Percentiles rank a stretch among this genome's conserved stretches.
Conservation (phyloP, 2,797 vertebrate species). For the Myotis findleyi region DNA sequence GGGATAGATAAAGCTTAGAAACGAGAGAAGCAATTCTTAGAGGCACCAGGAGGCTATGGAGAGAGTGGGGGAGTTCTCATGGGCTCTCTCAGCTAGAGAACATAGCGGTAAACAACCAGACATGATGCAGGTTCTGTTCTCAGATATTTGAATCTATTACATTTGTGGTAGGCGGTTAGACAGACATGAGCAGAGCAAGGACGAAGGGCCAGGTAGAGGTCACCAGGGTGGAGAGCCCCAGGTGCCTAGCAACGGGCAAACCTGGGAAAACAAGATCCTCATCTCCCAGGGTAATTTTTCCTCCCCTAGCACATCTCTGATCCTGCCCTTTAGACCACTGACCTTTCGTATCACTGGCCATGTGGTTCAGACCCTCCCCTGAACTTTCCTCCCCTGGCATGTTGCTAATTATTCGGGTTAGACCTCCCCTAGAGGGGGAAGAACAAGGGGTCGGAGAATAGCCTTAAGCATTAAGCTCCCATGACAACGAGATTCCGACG, state of each 20-base stretch:
- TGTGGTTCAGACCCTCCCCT: background rate
- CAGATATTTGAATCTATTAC: slow-evolving; percentile 49
- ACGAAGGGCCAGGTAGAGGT: background rate
- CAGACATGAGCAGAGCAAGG: background rate
- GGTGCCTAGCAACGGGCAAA: background rate
- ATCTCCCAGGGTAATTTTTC: background rate
- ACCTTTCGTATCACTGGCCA: background rate
- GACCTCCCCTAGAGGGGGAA: background rate
- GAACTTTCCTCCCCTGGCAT: background rate
- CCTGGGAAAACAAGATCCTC: background rate
- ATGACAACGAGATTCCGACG: background rate
- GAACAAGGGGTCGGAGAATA: background rate
- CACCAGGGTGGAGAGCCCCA: background rate
- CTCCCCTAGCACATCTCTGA: background rate
- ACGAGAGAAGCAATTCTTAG: background rate
- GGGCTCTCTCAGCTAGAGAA: background rate
- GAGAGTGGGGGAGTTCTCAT: background rate
- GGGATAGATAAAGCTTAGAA: background rate
- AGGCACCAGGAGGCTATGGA: background rate
- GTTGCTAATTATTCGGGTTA: background rate
- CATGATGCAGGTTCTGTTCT: slow-evolving; percentile 63
- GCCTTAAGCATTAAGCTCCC: background rate
- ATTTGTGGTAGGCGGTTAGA: background rate
- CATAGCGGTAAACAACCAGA: background rate
- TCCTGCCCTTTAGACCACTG: background rate